These are phyloP conservation scores for Sphaerodactylus townsendi DNA, from an alignment of 2,113 vertebrate genomes.

Conservation along the genomic window DNA sequence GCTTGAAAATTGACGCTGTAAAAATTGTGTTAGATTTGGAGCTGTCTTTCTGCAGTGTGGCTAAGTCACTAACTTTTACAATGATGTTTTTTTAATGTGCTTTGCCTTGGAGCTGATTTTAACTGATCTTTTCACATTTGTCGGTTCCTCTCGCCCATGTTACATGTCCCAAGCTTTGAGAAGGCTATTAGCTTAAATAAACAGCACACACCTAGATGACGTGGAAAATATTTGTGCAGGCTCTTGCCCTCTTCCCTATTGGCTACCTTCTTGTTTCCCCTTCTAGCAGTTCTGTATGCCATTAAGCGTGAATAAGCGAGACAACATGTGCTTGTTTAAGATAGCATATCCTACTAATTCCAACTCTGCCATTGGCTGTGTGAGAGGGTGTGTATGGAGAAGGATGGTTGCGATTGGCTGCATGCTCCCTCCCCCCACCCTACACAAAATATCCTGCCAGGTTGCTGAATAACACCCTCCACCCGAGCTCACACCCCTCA, in stretches of 20 bases:
- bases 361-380: not conserved
- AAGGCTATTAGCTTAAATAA: not conserved
- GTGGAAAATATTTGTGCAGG: not conserved
- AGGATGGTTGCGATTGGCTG: not conserved
- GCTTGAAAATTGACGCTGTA: no score
- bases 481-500: not conserved
- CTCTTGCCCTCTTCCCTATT: not conserved
- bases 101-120: not conserved
- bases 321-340: not conserved
- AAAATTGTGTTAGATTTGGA: not conserved
- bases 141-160: not conserved
- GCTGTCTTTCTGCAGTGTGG: not conserved
- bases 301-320: not conserved
- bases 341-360: not conserved
- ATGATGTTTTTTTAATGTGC: not conserved
- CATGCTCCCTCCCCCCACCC: not conserved
- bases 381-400: not conserved
- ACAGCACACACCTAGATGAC: not conserved
- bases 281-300: not conserved
- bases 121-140: not conserved
- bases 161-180: not conserved
- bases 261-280: not conserved
- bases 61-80: not conserved
- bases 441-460: no score
- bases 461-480: not conserved